Evolutionary conservation across 2,797 vertebrate genomes (phyloP), one percentile per base, ranked within the genome.

Genomic region (Acropternis orthonyx): DNA sequence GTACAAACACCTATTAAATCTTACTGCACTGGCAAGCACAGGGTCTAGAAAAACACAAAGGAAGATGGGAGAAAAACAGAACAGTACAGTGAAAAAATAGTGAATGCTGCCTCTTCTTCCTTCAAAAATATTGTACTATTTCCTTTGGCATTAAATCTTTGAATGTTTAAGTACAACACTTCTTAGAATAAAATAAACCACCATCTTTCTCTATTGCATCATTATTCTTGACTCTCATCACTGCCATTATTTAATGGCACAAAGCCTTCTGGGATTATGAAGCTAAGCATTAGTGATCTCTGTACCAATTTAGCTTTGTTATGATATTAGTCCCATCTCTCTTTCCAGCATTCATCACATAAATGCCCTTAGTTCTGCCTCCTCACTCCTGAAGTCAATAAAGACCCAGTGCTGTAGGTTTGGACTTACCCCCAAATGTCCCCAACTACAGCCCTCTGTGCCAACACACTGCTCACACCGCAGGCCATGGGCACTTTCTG

Each of bases 1-100:
- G 43, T 52, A 72, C 66, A 90, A 95, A 68, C 59, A 90, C 51
- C 77, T 88, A 92, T 93, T 92, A 90, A 91, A 91, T 90, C 39
- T 78, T 80, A 52, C 62, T 67, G 69, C 52, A 19, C 78, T 28
- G n/a, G 52, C 74, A 86, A 92, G 80, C 59, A 23, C 2, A 30
- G 66, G 9, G 27, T 75, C 55, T 69, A 69, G 69, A 81, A 86
- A 89, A 93, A 84, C n/a, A 85, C 79, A 83, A 39, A 74, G 23
- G 41, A 74, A 69, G 49, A 91, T 20, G 13, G 15, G 28, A 88
- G n/a, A 76, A 75, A 82, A 84, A 0, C 12, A 86, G 44, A 80
- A 63, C 23, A 62, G 80, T 80, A 46, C 8, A 51, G 37, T 8
- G 6, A 87, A 93, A 75, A 49, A 77, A 10, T 10, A 78, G 58